A percentile compares a stretch with the other conserved stretches of the same genome.
phyloP scores from a whole-genome alignment of 64 coral and sea anemone species.

The Hydrozoanthus tunicans region DNA sequence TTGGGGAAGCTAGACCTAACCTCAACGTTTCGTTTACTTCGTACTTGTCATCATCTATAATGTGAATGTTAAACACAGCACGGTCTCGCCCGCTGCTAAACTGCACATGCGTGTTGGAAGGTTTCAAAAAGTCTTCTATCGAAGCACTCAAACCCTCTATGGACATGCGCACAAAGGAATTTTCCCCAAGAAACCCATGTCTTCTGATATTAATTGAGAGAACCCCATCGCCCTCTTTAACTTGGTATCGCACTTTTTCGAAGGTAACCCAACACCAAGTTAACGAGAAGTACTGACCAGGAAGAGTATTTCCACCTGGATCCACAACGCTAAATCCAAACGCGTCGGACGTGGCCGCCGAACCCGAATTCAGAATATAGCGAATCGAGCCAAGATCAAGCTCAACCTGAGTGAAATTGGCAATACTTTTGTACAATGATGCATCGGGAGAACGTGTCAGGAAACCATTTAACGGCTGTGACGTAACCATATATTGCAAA shows the following conservation, averaged over 20 bases:
- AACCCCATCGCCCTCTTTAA: constrained; percentile 65
- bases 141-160: constrained; percentile 62
- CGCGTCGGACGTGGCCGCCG: constrained; percentile 76
- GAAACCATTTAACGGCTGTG: constrained; percentile 65
- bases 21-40: constrained; percentile 69
- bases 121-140: constrained; percentile 69
- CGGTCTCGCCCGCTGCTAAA: constrained; percentile 79
- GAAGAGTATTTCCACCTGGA: constrained; percentile 67
- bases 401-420: constrained; percentile 79
- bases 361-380: constrained; percentile 65
- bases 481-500: constrained; percentile 64
- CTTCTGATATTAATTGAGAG: constrained; percentile 56
- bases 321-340: constrained; percentile 85
- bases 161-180: constrained; percentile 67
- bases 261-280: constrained; percentile 83
- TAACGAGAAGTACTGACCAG: constrained; percentile 77
- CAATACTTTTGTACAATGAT: constrained; percentile 50
- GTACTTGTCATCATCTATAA: constrained; percentile 78
- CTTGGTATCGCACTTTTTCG: constrained; percentile 52
- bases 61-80: constrained; percentile 62
- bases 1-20: constrained; percentile 63
- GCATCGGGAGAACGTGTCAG: constrained; percentile 22
- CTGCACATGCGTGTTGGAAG: constrained; percentile 78
- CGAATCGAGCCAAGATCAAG: constrained; percentile 53
- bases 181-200: constrained; percentile 83